Evolutionary conservation across 2,888 invertebrate species (phyloP).

Genomic region (Ennomos erosarius): DNA sequence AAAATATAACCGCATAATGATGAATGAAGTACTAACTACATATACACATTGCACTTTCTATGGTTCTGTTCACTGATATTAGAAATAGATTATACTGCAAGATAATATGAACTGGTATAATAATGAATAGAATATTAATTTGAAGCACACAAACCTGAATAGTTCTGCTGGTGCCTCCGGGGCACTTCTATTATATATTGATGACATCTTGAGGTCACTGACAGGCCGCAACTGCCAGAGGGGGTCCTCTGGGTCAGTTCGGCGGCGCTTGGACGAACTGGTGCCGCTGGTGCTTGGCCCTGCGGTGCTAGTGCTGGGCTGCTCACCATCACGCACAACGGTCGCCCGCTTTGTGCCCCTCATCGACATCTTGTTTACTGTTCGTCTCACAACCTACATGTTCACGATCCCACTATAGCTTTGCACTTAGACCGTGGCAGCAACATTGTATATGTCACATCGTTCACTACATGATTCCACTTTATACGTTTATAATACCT

Average conservation of each 20-base stretch:
- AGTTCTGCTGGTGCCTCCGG: conserved; percentile 94
- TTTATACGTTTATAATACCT: conserved; percentile 71
- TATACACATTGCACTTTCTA: too few relatives aligned
- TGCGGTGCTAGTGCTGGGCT: conserved; percentile 32
- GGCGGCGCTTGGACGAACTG: conserved; percentile 76
- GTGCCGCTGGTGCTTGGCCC: conserved; percentile 52
- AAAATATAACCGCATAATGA: too few relatives aligned
- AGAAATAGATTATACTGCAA: not conserved
- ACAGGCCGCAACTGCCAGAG: conserved; percentile 93
- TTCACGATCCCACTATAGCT: conserved; percentile 74
- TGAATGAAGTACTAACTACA: too few relatives aligned
- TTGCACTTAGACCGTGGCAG: conserved; percentile 81
- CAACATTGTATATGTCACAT: conserved; percentile 82
- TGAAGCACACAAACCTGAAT: conserved; percentile 84
- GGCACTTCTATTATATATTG: conserved; percentile 93
- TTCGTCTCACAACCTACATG: conserved; percentile 78
- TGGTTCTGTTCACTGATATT: too few relatives aligned
- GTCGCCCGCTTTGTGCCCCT: conserved; percentile 80
- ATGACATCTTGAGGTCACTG: conserved; percentile 94
- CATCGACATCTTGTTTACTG: conserved; percentile 72
- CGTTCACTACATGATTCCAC: conserved; percentile 77
- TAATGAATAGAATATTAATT: conserved; percentile 2
- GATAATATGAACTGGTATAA: not conserved
- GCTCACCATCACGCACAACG: conserved; percentile 75
- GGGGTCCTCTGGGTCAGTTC: conserved; percentile 76